A percentile compares a stretch with the other conserved stretches of the same genome.
phyloP scores from a whole-genome alignment of 1,140 invertebrate genomes.

The Camponotus vicinus region DNA sequence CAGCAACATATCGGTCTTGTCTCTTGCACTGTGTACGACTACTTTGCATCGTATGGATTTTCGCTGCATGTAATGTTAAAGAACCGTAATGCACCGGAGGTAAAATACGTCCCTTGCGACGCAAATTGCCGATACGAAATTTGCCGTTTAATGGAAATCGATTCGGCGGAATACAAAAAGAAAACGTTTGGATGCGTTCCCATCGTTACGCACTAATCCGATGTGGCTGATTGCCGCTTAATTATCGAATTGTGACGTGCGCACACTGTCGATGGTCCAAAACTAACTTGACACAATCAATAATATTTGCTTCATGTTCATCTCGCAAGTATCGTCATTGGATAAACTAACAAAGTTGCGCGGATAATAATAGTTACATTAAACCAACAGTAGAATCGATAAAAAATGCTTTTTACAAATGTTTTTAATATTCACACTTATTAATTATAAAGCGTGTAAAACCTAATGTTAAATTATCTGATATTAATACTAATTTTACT shows the following conservation, averaged over 20 bases:
- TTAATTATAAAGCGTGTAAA: not conserved
- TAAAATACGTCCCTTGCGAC: slow-evolving; percentile 11
- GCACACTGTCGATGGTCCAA: slow-evolving; percentile 46
- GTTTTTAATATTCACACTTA: not conserved
- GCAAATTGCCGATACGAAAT: slow-evolving; percentile 38
- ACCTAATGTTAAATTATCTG: not conserved
- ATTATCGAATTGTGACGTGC: slow-evolving; percentile 56
- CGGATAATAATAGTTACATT: not conserved
- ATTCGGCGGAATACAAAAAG: slow-evolving; percentile 32
- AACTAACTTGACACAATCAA: slow-evolving; percentile 51
- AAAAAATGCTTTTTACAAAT: not conserved
- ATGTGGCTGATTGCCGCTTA: slow-evolving; percentile 57
- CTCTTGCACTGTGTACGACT: slow-evolving; percentile 5
- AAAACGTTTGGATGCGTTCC: slow-evolving; percentile 19
- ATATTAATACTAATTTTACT: too few relatives aligned
- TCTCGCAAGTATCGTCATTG: slow-evolving; percentile 34
- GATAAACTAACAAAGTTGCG: not conserved
- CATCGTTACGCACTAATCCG: slow-evolving; percentile 51
- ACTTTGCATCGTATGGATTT: not conserved
- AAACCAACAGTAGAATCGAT: not conserved
- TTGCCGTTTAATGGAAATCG: slow-evolving; percentile 49
- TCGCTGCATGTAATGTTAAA: slow-evolving; percentile 37
- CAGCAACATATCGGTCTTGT: not conserved
- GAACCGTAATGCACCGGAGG: slow-evolving; percentile 9
- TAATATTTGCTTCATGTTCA: slow-evolving; percentile 3